phyloP scores from a whole-genome alignment of 35 echinoderm and acorn worm genomes.

The Lytechinus variegatus region DNA sequence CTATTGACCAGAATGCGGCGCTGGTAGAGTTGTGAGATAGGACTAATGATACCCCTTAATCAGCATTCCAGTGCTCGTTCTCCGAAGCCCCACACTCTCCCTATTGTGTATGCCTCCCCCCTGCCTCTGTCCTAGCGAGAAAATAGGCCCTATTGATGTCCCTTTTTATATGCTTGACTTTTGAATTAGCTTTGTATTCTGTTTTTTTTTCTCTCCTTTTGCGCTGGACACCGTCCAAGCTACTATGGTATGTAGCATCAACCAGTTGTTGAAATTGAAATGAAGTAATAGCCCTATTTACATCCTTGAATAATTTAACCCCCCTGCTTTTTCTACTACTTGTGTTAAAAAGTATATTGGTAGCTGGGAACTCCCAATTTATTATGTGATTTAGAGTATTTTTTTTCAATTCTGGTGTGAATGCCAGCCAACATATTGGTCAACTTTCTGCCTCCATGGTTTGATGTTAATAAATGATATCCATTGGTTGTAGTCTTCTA shows the following conservation, averaged over 20 bases:
- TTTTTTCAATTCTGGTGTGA: too few relatives aligned
- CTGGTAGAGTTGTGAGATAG: neutral
- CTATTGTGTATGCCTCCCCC: neutral
- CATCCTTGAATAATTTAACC: neutral
- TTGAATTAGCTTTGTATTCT: neutral
- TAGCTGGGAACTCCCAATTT: neutral
- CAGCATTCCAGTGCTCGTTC: neutral
- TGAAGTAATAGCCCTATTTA: neutral
- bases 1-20: neutral
- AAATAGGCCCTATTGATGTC: neutral
- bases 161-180: slow-evolving; percentile 16
- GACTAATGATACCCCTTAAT: slow-evolving; percentile 22
- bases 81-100: neutral
- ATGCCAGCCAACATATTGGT: too few relatives aligned
- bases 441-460: too few relatives aligned
- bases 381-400: too few relatives aligned
- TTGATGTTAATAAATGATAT: too few relatives aligned
- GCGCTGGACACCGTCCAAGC: neutral
- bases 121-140: neutral
- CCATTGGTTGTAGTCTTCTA: too few relatives aligned
- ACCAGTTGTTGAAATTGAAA: neutral
- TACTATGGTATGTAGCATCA: slow-evolving; percentile 7
- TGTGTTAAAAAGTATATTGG: neutral
- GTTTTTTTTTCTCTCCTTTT: neutral
- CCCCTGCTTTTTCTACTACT: neutral